Base-by-base conservation (phyloP, 2,797 vertebrate species). In the Characodon lateralis region DNA sequence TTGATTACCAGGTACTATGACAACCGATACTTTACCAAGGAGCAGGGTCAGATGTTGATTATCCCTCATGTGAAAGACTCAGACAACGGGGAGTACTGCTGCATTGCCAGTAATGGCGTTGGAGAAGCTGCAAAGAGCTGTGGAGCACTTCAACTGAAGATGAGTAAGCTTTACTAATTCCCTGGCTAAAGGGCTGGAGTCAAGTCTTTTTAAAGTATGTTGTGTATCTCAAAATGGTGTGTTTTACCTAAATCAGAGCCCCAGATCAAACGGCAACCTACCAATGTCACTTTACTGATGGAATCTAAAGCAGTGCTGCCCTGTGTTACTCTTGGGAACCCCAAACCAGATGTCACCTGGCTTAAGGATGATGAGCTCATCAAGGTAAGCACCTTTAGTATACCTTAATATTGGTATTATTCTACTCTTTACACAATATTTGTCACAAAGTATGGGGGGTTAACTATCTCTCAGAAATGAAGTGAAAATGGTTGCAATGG, bases 81-180 rank as follows among this genome's bases (percentile, higher is more conserved):
- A 0, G 98, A 99, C 1, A 98, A 96, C 0, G 98, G 98, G 10
- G 96, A 98, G 72, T 99, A 99, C 85, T 99, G 98, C 91, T 99
- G 98, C 88, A 89, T 94, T 0, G 98, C 98, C 8, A 96, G 95
- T 53, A 99, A 99, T 0, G 97, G 97, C 0, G 89, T 99, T 1
- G 98, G 98, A 79, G 95, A 95, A 0, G 91, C 97, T 0, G 97
- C 95, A 0, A 97, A 97, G 92, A 99, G 98, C 81, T 99, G 98
- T 18, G 98, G 98, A 12, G 98, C 98, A 6, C 95, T 99, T 74
- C 98, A 99, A 93, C 96, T 99, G 39, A 99, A 99, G 95, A 99
- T 99, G 98, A 97, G 98, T 99, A 96, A 85, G 98, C 97, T 3
- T n/a, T 31, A 50, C 58, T 73, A 63, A 13, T 8, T 61, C 20